Conservation (phyloP, 2,797 vertebrate species). For the Malurus leucopterus region DNA sequence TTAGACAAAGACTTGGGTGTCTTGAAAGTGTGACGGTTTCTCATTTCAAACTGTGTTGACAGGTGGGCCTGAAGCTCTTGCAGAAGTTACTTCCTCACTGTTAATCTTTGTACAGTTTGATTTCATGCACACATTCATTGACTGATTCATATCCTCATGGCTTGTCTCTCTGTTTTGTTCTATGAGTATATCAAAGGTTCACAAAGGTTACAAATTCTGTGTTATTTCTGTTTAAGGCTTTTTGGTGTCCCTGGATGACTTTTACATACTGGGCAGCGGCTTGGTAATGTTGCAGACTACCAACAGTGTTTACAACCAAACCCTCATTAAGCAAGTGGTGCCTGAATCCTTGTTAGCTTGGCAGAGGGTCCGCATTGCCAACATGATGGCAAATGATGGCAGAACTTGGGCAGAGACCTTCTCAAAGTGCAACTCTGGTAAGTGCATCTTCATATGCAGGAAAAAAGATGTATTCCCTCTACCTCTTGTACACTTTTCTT, state of each 20-base stretch:
- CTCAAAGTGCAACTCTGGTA: slow-evolving; percentile 84
- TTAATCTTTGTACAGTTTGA: not conserved
- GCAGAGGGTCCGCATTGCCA: slow-evolving; percentile 89
- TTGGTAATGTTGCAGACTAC: slow-evolving; percentile 90
- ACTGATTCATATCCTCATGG: not conserved
- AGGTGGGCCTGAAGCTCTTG: not conserved
- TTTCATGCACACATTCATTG: not conserved
- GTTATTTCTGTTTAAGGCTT: slow-evolving; percentile 74
- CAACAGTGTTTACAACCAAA: slow-evolving; percentile 83
- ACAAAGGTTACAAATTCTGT: not conserved
- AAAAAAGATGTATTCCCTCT: not conserved
- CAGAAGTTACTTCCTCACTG: not conserved
- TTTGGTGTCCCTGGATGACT: slow-evolving; percentile 88
- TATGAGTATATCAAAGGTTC: not conserved
- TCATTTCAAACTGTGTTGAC: not conserved
- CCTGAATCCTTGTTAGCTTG: slow-evolving; percentile 83
- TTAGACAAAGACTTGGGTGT: not conserved
- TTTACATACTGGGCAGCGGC: slow-evolving; percentile 78
- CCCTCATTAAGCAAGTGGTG: slow-evolving; percentile 72
- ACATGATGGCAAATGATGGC: slow-evolving; percentile 82
- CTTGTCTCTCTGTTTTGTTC: not conserved
- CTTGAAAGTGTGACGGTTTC: not conserved
- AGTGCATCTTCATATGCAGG: slow-evolving; percentile 6
- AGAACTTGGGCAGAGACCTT: slow-evolving; percentile 84
- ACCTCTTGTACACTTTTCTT: not conserved